Percentiles rank a stretch among this genome's conserved stretches.
Evolutionary conservation across 2,888 invertebrate genomes (phyloP).

Genomic region (Drosophila anceps): DNA sequence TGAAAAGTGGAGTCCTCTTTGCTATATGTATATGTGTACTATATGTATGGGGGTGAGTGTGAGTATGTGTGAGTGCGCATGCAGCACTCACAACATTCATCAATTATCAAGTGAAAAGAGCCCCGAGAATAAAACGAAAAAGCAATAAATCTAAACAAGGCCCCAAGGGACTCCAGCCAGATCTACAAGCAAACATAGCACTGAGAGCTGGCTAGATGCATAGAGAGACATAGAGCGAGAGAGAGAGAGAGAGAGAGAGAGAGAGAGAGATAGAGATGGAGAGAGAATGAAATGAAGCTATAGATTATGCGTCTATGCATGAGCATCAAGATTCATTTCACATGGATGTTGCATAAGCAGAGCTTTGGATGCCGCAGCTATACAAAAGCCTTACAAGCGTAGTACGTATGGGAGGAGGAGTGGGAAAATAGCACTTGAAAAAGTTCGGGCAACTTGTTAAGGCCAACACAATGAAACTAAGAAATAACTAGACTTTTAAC

Average conservation of each 20-base stretch:
- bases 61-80: conserved; percentile 11
- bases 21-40: conserved; percentile 1
- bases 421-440: conserved; percentile 4
- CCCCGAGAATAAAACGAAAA: conserved; percentile 40
- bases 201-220: conserved; percentile 11
- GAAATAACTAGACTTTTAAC: conserved; percentile 29
- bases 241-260: not conserved
- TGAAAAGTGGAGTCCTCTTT: conserved; percentile 6
- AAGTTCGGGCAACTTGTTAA: conserved; percentile 13
- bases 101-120: conserved; percentile 74
- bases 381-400: not conserved
- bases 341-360: conserved; percentile 47
- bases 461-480: conserved; percentile 14
- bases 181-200: conserved; percentile 34
- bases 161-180: conserved; percentile 46
- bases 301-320: conserved; percentile 39
- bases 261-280: not conserved
- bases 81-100: conserved; percentile 66
- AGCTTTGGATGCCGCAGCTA: conserved; percentile 14
- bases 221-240: not conserved
- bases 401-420: not conserved
- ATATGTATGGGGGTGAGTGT: conserved; percentile 13
- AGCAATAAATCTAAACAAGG: conserved; percentile 75
- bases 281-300: not conserved
- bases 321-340: conserved; percentile 32